These are phyloP conservation scores for Drosophila biarmipes DNA, from an alignment of 1,140 invertebrate species.

Conservation along the genomic window DNA sequence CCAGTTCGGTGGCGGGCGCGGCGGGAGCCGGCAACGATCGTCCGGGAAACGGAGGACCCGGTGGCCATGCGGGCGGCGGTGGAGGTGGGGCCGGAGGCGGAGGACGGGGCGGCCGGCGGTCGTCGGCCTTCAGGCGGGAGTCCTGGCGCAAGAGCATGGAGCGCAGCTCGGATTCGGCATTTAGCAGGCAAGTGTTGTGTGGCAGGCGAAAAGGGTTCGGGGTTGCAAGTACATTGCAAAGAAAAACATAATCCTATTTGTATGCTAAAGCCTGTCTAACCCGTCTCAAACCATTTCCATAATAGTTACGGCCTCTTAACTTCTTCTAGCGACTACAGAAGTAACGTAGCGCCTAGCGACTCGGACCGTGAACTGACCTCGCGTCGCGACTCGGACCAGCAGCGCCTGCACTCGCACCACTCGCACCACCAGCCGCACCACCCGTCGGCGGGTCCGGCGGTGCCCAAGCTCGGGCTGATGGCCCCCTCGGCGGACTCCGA, in stretches of 20 bases:
- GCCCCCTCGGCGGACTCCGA: constrained; percentile 92
- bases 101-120: constrained; percentile 83
- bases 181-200: constrained; percentile 90
- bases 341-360: constrained; percentile 94
- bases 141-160: constrained; percentile 96
- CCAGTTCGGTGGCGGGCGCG: constrained; percentile 39
- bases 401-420: constrained; percentile 49
- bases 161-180: constrained; percentile 95
- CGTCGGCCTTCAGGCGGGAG: constrained; percentile 90
- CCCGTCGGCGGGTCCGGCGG: constrained; percentile 55
- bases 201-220: neutral
- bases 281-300: constrained; percentile 75
- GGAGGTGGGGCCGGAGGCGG: constrained; percentile 45
- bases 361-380: constrained; percentile 92
- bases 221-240: neutral
- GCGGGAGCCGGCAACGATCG: constrained; percentile 44
- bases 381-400: constrained; percentile 87
- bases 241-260: neutral
- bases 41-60: constrained; percentile 54
- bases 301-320: constrained; percentile 84
- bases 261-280: constrained; percentile 44
- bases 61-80: constrained; percentile 46
- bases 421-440: constrained; percentile 30
- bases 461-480: constrained; percentile 88
- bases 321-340: constrained; percentile 94